Evolutionary conservation across 2,113 vertebrate genomes (phyloP), one percentile per base, ranked within the genome.

Genomic region (Lycaon pictus): DNA sequence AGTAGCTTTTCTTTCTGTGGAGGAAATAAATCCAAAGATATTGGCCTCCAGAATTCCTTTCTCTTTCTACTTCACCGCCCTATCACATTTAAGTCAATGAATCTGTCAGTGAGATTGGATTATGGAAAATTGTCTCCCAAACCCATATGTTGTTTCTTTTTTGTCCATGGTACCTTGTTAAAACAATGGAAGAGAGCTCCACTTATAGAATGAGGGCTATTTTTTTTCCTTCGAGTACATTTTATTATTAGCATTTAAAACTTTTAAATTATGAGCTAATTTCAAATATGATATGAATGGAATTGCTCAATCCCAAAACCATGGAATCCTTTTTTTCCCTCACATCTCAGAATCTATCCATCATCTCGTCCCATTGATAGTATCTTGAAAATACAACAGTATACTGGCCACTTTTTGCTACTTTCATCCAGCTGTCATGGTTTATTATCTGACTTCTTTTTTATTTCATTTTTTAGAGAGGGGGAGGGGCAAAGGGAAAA

Each of bases 151-250:
- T 93, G 0, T 76, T 88, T 90, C 9, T 62, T 90, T 27, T 87
- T 8, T 13, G 15, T 55, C 3, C 11, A 65, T 7, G 53, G 20
- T 53, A 27, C 0, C 0, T 20, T 22, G 19, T 83, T 88, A 83
- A 96, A 91, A 56, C 5, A 90, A 11, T 53, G 1, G 27, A 62
- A 79, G 23, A 0, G 3, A 92, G 3, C 17, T 84, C 7, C 22
- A 2, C 1, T 69, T 74, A 76, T 12, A 60, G 1, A 67, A 35
- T 5, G 1, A 0, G 11, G 1, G 0, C 56, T 60, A 15, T 11
- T 55, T 9, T 5, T n/a, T 43, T 27, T 32, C n/a, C 25, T 19
- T 23, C 43, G n/a, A 20, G 4, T 35, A 87, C 1, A 43, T 74
- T 92, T 93, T 16, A 86, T 93, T 16, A 86, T 62, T 58, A 16